phyloP scores from a whole-genome alignment of 2,888 invertebrate species.

The Drosophila acutilabella region DNA sequence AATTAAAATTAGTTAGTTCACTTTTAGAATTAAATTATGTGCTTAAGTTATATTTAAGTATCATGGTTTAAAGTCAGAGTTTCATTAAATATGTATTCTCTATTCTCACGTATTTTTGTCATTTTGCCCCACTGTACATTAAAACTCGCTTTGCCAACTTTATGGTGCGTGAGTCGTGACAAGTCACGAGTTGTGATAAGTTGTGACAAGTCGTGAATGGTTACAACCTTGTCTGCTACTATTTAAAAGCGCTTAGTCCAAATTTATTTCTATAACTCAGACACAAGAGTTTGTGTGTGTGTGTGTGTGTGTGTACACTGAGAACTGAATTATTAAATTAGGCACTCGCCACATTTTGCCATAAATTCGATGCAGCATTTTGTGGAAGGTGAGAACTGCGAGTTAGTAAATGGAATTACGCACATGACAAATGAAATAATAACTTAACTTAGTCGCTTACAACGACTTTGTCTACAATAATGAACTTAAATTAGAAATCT shows the following conservation, averaged over 20 bases:
- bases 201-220: conserved; percentile 31
- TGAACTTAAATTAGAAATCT: too few relatives aligned
- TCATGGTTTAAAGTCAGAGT: too few relatives aligned
- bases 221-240: conserved; percentile 51
- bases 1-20: too few relatives aligned
- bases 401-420: background rate
- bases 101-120: too few relatives aligned
- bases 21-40: too few relatives aligned
- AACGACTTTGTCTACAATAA: too few relatives aligned
- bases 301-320: too few relatives aligned
- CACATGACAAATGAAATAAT: background rate
- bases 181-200: conserved; percentile 32
- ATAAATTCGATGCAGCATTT: conserved; percentile 38
- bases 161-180: conserved; percentile 32
- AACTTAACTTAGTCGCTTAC: background rate
- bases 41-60: too few relatives aligned
- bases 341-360: conserved; percentile 38
- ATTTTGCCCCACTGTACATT: background rate
- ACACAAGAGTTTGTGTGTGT: background rate
- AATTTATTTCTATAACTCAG: conserved; percentile 62
- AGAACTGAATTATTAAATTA: conserved; percentile 69
- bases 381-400: background rate
- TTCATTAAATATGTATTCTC: too few relatives aligned
- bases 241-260: conserved; percentile 73
- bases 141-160: background rate